phyloP scores from a whole-genome alignment of 1,140 invertebrate genomes.

The Sitobion miscanthi region DNA sequence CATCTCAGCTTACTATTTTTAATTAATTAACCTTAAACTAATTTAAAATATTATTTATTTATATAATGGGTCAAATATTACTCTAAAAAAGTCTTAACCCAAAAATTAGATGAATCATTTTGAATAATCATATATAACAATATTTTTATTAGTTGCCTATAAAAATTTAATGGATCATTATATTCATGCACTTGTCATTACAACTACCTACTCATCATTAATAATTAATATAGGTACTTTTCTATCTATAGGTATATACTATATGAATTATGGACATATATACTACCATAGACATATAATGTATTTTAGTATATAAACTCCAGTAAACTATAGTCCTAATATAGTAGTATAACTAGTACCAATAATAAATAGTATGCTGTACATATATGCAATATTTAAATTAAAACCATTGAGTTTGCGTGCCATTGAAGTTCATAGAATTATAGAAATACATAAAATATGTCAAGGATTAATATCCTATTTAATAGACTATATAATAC shows the following conservation, averaged over 20 bases:
- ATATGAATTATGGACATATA: too few species aligned
- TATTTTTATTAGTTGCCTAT: background rate
- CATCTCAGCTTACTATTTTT: too few species aligned
- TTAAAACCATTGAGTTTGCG: background rate
- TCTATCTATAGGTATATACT: too few species aligned
- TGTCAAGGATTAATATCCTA: background rate
- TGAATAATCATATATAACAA: background rate
- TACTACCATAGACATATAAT: background rate
- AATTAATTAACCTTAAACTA: background rate
- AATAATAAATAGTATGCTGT: background rate
- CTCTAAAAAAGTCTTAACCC: background rate
- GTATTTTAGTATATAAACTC: background rate
- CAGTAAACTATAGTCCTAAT: background rate
- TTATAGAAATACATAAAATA: conserved; percentile 14
- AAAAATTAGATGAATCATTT: background rate
- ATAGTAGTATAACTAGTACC: background rate
- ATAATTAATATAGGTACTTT: background rate
- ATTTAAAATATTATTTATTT: background rate
- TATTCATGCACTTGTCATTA: background rate
- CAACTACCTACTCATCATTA: background rate
- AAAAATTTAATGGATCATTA: background rate
- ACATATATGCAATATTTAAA: background rate
- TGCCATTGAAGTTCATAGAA: background rate
- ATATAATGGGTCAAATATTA: background rate
- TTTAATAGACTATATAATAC: background rate